Percentiles rank a stretch among this genome's conserved stretches.
Evolutionary conservation across 53 echinoderm and acorn worm genomes (phyloP).

Genomic region (Mesocentrotus franciscanus): DNA sequence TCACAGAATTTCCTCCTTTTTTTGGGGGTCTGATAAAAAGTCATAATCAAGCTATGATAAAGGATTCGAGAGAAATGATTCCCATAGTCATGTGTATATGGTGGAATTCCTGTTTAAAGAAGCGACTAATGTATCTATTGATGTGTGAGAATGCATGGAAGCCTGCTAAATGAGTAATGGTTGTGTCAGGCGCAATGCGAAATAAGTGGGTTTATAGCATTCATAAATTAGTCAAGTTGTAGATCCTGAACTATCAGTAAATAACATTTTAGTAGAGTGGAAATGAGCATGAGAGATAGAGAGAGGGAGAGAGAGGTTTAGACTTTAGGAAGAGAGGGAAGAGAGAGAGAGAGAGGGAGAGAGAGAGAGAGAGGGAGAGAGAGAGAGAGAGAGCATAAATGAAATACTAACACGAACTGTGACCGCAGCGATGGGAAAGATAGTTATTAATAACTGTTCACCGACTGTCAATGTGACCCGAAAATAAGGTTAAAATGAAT

Average conservation of each 20-base stretch:
- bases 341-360: background rate
- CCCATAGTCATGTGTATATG: background rate
- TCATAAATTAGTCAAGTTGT: background rate
- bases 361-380: background rate
- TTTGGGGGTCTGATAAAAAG: no score
- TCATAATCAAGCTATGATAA: background rate
- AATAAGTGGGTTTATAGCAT: background rate
- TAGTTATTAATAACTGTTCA: conserved; percentile 46
- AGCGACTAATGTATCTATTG: conserved; percentile 31
- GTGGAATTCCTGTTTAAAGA: conserved; percentile 23
- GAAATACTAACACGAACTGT: conserved; percentile 23
- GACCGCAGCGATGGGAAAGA: conserved; percentile 50
- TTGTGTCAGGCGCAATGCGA: background rate
- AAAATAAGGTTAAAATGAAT: conserved; percentile 65
- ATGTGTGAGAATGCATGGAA: background rate
- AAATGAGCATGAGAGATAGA: background rate
- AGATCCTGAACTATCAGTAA: background rate
- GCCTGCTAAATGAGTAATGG: background rate
- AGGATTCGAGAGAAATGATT: background rate
- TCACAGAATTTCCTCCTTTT: background rate
- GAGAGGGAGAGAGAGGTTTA: background rate
- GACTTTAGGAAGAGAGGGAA: no score
- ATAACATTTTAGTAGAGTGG: background rate
- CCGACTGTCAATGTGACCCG: conserved; percentile 54
- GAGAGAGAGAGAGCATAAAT: background rate